Percentiles rank a stretch among this genome's conserved stretches.
Evolutionary conservation across 2,113 vertebrate genomes (phyloP).

Genomic region (Xiphophorus maculatus): DNA sequence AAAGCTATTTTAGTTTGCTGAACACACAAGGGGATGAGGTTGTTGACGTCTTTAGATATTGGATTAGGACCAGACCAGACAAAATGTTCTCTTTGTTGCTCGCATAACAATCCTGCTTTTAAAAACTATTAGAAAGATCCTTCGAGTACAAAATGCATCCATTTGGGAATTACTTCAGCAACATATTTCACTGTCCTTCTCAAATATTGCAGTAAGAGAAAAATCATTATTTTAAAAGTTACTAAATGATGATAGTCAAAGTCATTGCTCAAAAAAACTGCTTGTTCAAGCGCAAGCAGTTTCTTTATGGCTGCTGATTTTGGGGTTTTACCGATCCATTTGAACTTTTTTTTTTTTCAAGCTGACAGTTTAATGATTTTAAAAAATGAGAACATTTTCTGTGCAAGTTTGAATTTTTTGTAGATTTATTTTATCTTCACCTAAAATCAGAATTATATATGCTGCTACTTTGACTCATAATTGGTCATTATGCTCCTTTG

Average conservation of each 20-base stretch:
- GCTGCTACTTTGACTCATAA: too few relatives aligned
- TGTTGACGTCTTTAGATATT: neutral
- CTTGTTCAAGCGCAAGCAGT: too few relatives aligned
- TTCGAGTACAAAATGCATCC: neutral
- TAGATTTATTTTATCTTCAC: too few relatives aligned
- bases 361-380: too few relatives aligned
- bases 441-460: too few relatives aligned
- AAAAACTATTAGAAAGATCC: neutral
- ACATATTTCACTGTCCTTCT: neutral
- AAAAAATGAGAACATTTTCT: too few relatives aligned
- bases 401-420: too few relatives aligned
- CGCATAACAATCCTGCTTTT: neutral
- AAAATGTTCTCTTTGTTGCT: conserved; percentile 18
- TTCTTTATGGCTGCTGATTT: too few relatives aligned
- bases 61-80: neutral
- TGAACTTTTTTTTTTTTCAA: too few relatives aligned
- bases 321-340: too few relatives aligned
- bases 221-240: neutral
- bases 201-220: neutral
- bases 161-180: neutral
- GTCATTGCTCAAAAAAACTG: neutral
- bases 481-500: too few relatives aligned
- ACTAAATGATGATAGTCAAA: neutral
- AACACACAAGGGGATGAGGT: neutral
- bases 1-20: conserved; percentile 24